These are phyloP conservation scores for Pseudorhombus dupliciocellatus DNA, from an alignment of 2,113 vertebrate genomes.

Conservation along the genomic window DNA sequence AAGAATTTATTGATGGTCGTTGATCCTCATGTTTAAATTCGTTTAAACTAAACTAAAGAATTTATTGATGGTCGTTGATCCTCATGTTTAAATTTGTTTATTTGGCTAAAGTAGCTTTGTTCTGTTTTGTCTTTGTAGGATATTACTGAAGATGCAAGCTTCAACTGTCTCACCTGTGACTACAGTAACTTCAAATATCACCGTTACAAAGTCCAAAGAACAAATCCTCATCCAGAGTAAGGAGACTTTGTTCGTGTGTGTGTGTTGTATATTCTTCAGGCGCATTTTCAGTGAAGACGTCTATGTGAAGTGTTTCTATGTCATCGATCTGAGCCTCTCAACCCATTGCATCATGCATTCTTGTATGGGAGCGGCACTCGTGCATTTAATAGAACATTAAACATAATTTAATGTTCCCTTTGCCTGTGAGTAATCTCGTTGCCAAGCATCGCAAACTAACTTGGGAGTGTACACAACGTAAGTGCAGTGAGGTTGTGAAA, in stretches of 20 bases:
- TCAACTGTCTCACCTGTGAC: conserved; percentile 69
- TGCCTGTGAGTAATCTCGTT: conserved; percentile 15
- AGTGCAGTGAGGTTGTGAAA: not conserved
- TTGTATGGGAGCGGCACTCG: conserved; percentile 28
- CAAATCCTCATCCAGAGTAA: conserved; percentile 84
- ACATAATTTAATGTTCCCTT: conserved; percentile 35
- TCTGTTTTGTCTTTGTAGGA: conserved; percentile 51
- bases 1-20: no score
- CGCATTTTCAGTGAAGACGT: conserved; percentile 4
- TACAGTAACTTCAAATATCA: conserved; percentile 45
- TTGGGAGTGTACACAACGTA: not conserved
- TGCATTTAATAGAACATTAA: conserved; percentile 24
- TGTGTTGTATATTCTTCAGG: not conserved
- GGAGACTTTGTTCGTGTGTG: conserved; percentile 7
- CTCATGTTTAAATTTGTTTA: not conserved
- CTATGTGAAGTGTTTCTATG: conserved; percentile 1
- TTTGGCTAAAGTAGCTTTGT: not conserved
- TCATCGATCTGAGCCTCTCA: conserved; percentile 1
- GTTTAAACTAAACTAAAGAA: no score
- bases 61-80: not conserved
- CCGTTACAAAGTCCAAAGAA: conserved; percentile 73
- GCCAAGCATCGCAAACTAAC: conserved; percentile 16
- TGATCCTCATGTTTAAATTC: not conserved
- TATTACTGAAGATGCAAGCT: conserved; percentile 78
- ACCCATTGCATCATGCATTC: conserved; percentile 3